phyloP scores from a whole-genome alignment of 1,140 invertebrate genomes.

The Popillia japonica region DNA sequence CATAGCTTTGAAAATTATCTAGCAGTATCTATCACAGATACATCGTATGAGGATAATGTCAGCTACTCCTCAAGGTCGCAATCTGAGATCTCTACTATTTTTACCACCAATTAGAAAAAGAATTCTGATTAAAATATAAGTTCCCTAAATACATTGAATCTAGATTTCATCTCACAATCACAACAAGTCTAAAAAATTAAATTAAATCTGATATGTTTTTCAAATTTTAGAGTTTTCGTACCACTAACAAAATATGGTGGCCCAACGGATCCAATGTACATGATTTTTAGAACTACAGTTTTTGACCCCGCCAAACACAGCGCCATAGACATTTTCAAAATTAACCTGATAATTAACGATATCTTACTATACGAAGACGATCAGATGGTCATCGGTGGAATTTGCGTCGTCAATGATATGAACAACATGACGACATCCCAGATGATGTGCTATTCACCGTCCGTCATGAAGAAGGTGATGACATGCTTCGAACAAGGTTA shows the following conservation, averaged over 20 bases:
- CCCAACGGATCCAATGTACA: constrained; percentile 9
- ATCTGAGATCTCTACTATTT: too few relatives aligned
- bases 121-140: too few relatives aligned
- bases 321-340: constrained; percentile 40
- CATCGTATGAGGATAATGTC: too few relatives aligned
- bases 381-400: constrained; percentile 54
- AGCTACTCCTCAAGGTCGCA: too few relatives aligned
- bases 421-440: not conserved
- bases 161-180: too few relatives aligned
- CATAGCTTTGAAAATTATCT: too few relatives aligned
- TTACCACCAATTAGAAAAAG: too few relatives aligned
- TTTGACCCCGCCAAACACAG: constrained; percentile 8
- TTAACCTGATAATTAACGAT: constrained; percentile 51
- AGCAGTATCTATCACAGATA: too few relatives aligned
- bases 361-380: constrained; percentile 58
- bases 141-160: too few relatives aligned
- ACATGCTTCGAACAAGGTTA: constrained; percentile 62
- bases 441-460: constrained; percentile 40
- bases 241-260: constrained; percentile 18
- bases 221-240: constrained; percentile 23
- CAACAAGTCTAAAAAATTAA: too few relatives aligned
- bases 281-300: not conserved
- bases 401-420: constrained; percentile 14
- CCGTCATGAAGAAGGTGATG: constrained; percentile 53
- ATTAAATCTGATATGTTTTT: not conserved